These are phyloP conservation scores for Ischnus inquisitorius DNA, from an alignment of 2,888 invertebrate species.

Conservation along the genomic window DNA sequence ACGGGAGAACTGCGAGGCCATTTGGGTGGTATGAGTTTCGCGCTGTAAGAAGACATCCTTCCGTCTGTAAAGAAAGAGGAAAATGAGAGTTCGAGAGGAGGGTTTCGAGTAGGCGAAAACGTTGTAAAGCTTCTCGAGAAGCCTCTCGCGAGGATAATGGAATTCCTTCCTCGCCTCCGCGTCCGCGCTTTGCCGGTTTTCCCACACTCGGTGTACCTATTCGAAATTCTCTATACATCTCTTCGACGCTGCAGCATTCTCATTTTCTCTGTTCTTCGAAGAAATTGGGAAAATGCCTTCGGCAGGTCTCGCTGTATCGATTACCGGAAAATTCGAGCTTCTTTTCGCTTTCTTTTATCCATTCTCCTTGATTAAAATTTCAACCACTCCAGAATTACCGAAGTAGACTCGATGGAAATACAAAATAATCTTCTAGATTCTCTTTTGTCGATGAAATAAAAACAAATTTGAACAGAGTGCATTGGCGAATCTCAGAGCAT, in stretches of 20 bases:
- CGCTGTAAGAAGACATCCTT: not conserved
- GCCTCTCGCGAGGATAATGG: constrained; percentile 74
- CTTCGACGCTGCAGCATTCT: not conserved
- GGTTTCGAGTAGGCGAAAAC: constrained; percentile 53
- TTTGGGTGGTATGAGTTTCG: constrained; percentile 31
- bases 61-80: constrained; percentile 46
- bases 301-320: constrained; percentile 12
- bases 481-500: no score
- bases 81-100: constrained; percentile 65
- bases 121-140: constrained; percentile 56
- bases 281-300: constrained; percentile 5
- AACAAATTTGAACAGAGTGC: no score
- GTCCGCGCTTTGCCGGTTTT: constrained; percentile 18
- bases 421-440: no score
- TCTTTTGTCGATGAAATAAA: no score
- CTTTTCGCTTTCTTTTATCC: constrained; percentile 20
- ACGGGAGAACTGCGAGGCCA: not conserved
- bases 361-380: constrained; percentile 55
- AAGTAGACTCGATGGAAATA: not conserved
- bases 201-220: constrained; percentile 2
- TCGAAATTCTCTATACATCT: not conserved
- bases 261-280: not conserved
- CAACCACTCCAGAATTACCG: not conserved
- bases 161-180: constrained; percentile 73
- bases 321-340: not conserved